Evolutionary conservation across 37 sponge, comb jelly and placozoan species (phyloP), one percentile per base, ranked within the genome.

Genomic region (Ianthella basta): DNA sequence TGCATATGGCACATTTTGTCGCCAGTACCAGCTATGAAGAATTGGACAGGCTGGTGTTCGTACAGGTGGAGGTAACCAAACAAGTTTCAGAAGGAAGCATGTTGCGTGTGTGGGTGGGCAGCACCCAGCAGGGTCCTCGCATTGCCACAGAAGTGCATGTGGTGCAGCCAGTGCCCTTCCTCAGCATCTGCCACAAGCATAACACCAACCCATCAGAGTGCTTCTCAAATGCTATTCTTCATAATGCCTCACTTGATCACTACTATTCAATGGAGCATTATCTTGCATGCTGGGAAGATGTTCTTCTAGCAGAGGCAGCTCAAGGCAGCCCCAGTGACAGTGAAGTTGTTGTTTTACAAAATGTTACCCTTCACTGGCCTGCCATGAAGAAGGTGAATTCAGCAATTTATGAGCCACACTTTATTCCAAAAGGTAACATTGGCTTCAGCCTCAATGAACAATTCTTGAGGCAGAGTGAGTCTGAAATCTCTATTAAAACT

Each of bases 221-320:
- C 59, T 92, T 92, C 59, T 89, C 89, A 44, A 84, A 73, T 40
- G 41, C 84, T 4, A 54, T 61, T 12, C 80, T 89, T 0, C 24
- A 60, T 21, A 64, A 83, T 25, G 93, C 93, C 6, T 92, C 93
- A 4, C 79, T 38, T 34, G 25, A 30, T 0, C 29, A 44, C 6
- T 92, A 92, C 57, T 21, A 19, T 8, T 60, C 37, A 24, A 69
- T 92, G 13, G 8, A 80, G 0, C 63, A 89, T 34, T 92, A 92
- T 80, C 36, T 89, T 16, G 34, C 68, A 0, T 56, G 83, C 6
- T 92, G 93, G 93, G 87, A 89, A 38, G 77, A 66, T 21, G 85
- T 92, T 0, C 44, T 89, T n/a, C 73, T 92, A 36, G 93, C 93
- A 25, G 93, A 92, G 56, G 87, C 84, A 30, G 87, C 89, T 21